Base-by-base conservation (phyloP, 2,888 invertebrate genomes). In the Achlya flavicornis region DNA sequence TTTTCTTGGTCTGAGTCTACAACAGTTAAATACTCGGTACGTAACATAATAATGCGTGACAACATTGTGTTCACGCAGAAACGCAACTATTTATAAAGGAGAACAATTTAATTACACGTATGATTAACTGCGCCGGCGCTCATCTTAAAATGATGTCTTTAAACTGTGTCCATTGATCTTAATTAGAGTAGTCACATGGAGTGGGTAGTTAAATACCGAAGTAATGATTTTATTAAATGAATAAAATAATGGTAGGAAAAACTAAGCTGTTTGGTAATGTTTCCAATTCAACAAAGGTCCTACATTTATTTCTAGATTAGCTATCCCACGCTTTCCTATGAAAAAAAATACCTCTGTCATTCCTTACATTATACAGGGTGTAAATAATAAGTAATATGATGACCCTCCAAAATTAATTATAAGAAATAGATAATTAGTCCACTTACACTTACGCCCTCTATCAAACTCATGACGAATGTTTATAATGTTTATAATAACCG, bases 31-130 rank as follows among this genome's bases (percentile, higher is more conserved):
- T 8, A 16, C 16, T 7, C 16, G 16, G 4, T 16, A 53, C 53
- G 10, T 10, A 53, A 53, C 53, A 53, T 53, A 53, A 53, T 53
- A 19, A 53, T 53, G 53, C 53, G 53, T 53, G 53, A 53, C 53
- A 53, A 53, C 3, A 19, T 53, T 19, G 53, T 53, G 6, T 53
- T 53, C 53, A 53, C 19, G 53, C 19, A 53, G 16, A 48, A 48
- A 6, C 48, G 48, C 48, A 48, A 48, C 48, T 16, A 16, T 48
- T 53, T 53, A 53, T 53, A 53, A 53, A 16, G 8, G 53, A 19
- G 53, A 19, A 53, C 53, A 53, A 16, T 53, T 19, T 53, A 53
- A 53, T 53, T 53, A 19, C 53, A 19, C 19, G n/a, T n/a, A 7
- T 48, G 14, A 48, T 48, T n/a, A 48, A 16, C 7, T 19, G 53